Percentiles rank a stretch among this genome's conserved stretches.
Evolutionary conservation across 2,888 invertebrate species (phyloP).

Genomic region (Itoplectis maculator): DNA sequence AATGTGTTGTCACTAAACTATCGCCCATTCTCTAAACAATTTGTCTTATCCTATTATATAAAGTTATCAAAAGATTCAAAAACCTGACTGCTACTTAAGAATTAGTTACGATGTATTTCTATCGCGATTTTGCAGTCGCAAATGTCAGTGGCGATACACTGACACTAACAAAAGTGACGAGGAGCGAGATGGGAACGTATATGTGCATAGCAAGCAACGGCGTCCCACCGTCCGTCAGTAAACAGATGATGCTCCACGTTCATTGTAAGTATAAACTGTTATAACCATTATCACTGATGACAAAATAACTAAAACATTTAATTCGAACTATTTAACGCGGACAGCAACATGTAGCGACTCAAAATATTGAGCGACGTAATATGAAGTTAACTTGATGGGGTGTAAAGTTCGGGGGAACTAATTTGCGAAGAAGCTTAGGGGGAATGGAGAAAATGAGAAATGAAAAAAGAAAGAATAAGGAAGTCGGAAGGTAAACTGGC

Average conservation of each 20-base stretch:
- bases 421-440: slow-evolving; percentile 38
- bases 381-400: slow-evolving; percentile 58
- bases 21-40: too few relatives aligned
- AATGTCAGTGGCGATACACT: slow-evolving; percentile 92
- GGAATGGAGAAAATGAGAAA: slow-evolving; percentile 23
- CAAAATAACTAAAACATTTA: too few relatives aligned
- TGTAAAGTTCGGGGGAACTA: slow-evolving; percentile 46
- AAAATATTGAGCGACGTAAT: slow-evolving; percentile 53
- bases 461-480: not conserved
- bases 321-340: slow-evolving; percentile 48
- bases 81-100: not conserved
- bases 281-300: not conserved
- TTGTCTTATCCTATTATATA: too few relatives aligned
- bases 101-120: slow-evolving; percentile 49
- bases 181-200: slow-evolving; percentile 96
- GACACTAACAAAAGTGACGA: slow-evolving; percentile 93
- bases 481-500: not conserved
- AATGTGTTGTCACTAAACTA: slow-evolving; percentile 15
- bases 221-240: slow-evolving; percentile 95
- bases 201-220: slow-evolving; percentile 95
- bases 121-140: slow-evolving; percentile 85
- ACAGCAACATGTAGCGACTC: slow-evolving; percentile 39
- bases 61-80: too few relatives aligned
- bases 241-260: slow-evolving; percentile 95
- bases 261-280: slow-evolving; percentile 91